Conservation (phyloP, 1,140 invertebrate species). For the Octopus bimaculoides region DNA sequence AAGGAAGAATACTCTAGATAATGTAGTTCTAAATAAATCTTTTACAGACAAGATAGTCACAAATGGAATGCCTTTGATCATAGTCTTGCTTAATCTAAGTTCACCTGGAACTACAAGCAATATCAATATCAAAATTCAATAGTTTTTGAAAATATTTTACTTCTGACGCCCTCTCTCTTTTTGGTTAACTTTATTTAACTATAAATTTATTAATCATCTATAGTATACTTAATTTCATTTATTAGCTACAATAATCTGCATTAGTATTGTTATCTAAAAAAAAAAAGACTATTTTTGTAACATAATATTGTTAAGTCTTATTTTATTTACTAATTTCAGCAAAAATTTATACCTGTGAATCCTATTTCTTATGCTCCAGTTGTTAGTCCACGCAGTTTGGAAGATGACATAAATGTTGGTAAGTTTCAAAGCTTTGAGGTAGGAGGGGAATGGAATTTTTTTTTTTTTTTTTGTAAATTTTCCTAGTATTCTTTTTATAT, state of each 20-base stretch:
- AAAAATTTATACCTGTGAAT: slow-evolving; percentile 49
- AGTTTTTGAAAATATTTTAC: neutral
- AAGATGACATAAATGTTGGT: slow-evolving; percentile 25
- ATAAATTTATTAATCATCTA: neutral
- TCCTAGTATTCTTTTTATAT: neutral
- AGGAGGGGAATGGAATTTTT: neutral
- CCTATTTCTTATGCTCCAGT: slow-evolving; percentile 62
- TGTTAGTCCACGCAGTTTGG: slow-evolving; percentile 44
- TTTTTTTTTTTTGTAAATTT: neutral
- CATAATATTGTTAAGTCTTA: neutral
- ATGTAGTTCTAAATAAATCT: too few species aligned
- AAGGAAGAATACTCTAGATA: too few species aligned
- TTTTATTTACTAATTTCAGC: slow-evolving; percentile 30
- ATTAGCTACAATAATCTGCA: too few species aligned
- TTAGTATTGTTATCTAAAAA: neutral
- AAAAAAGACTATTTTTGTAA: slow-evolving; percentile 6
- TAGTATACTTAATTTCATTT: too few species aligned
- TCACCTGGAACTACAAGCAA: too few species aligned
- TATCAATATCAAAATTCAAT: too few species aligned
- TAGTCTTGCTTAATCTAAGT: too few species aligned
- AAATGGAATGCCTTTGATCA: too few species aligned
- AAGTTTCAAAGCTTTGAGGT: neutral
- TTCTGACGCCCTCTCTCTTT: neutral
- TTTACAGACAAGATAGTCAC: too few species aligned
- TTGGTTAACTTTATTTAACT: neutral